Evolutionary conservation across 2,888 invertebrate genomes (phyloP), one percentile per base, ranked within the genome.

Genomic region (Kryphioiulus occultus): DNA sequence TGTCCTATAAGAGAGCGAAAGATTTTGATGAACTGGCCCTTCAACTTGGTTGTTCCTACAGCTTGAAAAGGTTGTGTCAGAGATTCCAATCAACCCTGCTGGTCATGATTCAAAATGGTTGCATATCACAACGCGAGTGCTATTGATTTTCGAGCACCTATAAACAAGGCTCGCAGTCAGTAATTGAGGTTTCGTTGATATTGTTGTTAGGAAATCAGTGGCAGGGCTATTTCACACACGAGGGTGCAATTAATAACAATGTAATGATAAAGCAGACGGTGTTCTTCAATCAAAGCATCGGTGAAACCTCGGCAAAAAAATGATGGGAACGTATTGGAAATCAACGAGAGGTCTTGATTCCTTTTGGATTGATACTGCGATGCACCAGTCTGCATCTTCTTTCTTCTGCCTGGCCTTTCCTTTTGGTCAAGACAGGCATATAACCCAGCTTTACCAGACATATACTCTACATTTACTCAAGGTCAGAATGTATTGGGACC

Each of bases 111-210:
- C 78, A 78, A 78, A 78, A 78, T 30, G 78, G 78, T 4, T 78
- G 15, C 10, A 30, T 78, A 78, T 26, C 78, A 78, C 78, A 78
- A 30, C 26, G 26, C 15, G 15, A 78, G 78, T 30, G 4, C 30
- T 78, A 78, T 78, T 78, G 78, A 78, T 78, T 78, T 78, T 78
- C 78, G 78, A 30, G 26, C 78, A 30, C 30, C 78, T 22, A n/a
- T n/a, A 78, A 78, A 78, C 78, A 78, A 30, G 78, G 78, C 78
- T 78, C 30, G 30, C 78, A 78, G 22, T 78, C 78, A 22, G 78
- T 78, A 78, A 78, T 78, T 78, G 78, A 78, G 78, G 78, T 78
- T 78, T 78, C 78, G 78, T 78, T 78, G 78, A 78, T 78, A 30
- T 30, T 78, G 78, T 30, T 78, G 78, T 78, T 78, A 78, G 78